A percentile compares a stretch with the other conserved stretches of the same genome.
Conservation (phyloP, 1,140 invertebrate species). For the Drosophila sproati region DNA sequence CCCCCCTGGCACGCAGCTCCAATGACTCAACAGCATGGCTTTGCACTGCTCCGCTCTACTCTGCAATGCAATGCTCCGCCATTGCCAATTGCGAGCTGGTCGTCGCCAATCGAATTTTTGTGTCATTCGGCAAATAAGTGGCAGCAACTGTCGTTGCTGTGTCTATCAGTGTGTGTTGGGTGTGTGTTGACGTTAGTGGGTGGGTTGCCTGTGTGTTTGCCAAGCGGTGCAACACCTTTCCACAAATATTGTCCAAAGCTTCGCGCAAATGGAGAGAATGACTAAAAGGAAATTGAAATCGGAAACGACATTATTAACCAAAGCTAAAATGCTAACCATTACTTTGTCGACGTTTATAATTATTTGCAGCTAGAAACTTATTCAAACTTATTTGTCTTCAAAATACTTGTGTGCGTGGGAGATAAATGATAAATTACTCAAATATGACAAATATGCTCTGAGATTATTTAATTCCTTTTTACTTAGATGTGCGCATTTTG, state of each 20-base stretch:
- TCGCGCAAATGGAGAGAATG: slow-evolving; percentile 60
- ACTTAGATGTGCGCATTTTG: too few species aligned
- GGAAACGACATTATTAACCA: slow-evolving; percentile 21
- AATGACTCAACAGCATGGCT: slow-evolving; percentile 55
- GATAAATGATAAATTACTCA: too few species aligned
- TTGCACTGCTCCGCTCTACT: neutral
- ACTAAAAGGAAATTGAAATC: slow-evolving; percentile 59
- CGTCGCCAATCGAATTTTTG: slow-evolving; percentile 71
- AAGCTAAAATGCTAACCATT: slow-evolving; percentile 13
- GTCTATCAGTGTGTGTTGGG: neutral
- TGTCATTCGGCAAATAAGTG: slow-evolving; percentile 71
- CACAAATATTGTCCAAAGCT: slow-evolving; percentile 36
- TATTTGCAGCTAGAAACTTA: neutral
- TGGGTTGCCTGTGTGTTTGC: neutral
- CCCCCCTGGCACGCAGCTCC: slow-evolving; percentile 20
- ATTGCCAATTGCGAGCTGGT: slow-evolving; percentile 30
- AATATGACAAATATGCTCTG: too few species aligned
- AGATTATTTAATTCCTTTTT: too few species aligned
- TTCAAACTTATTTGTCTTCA: too few species aligned
- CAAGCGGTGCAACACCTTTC: slow-evolving; percentile 9
- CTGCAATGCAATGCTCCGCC: neutral
- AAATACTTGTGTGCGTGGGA: too few species aligned
- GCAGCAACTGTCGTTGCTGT: slow-evolving; percentile 12
- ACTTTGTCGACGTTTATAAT: neutral
- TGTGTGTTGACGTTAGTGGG: slow-evolving; percentile 7